A percentile compares a stretch with the other conserved stretches of the same genome.
Conservation (phyloP, 2,888 invertebrate species). For the Napeogenes inachia region DNA sequence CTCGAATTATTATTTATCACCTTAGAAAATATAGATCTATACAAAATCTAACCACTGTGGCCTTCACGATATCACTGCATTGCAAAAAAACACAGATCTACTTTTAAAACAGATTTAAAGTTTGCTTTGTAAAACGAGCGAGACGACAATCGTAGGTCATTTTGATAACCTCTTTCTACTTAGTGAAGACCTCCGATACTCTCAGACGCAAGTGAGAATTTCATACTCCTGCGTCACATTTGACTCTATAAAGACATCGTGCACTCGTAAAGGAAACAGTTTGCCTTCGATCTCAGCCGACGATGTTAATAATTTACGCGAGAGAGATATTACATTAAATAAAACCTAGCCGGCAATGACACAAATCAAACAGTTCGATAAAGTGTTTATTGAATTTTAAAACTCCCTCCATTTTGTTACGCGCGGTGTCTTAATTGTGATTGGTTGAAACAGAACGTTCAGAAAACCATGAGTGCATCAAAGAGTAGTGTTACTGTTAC, state of each 20-base stretch:
- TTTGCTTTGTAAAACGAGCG: conserved; percentile 37
- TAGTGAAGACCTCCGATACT: conserved; percentile 53
- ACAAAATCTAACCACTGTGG: too few species aligned
- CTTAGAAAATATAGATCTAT: too few species aligned
- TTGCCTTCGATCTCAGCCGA: conserved; percentile 62
- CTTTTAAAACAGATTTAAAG: conserved; percentile 14
- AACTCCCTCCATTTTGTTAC: conserved; percentile 54
- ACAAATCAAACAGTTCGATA: conserved; percentile 36
- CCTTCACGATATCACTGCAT: background rate
- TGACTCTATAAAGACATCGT: conserved; percentile 70
- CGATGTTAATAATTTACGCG: conserved; percentile 56
- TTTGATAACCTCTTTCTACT: conserved; percentile 59
- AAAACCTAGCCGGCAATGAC: conserved; percentile 48
- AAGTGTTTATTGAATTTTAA: conserved; percentile 48
- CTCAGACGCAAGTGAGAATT: conserved; percentile 52
- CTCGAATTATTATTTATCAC: too few species aligned
- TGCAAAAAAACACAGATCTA: conserved; percentile 12
- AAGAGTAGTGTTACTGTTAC: conserved; percentile 50
- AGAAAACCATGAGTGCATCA: conserved; percentile 57
- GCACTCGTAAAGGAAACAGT: conserved; percentile 66
- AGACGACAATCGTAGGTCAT: conserved; percentile 54
- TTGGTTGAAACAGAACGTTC: conserved; percentile 58
- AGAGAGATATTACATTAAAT: conserved; percentile 37
- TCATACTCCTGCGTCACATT: conserved; percentile 62
- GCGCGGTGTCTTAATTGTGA: conserved; percentile 62